Evolutionary conservation across 2,888 invertebrate genomes (phyloP).

Genomic region (Onchidella celtica): DNA sequence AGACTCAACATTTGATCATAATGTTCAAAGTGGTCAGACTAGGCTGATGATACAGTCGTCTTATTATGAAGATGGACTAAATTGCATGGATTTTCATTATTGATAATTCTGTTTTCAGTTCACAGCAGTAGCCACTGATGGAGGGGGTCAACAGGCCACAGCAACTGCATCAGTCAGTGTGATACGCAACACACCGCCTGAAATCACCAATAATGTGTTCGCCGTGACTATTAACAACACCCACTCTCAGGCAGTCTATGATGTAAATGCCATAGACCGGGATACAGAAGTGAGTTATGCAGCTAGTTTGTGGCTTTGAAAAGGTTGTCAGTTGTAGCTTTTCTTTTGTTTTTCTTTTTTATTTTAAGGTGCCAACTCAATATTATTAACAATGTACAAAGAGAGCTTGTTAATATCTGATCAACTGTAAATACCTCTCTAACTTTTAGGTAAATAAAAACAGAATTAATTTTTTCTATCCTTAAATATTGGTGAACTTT

Average conservation of each 20-base stretch:
- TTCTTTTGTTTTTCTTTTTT: too few relatives aligned
- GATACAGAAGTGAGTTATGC: conserved; percentile 39
- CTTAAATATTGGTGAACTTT: too few relatives aligned
- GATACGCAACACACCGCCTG: conserved; percentile 64
- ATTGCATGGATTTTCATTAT: neutral
- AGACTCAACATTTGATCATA: too few relatives aligned
- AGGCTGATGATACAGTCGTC: too few relatives aligned
- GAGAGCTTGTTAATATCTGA: too few relatives aligned
- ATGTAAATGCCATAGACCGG: neutral
- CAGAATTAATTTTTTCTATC: too few relatives aligned
- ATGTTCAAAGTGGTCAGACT: too few relatives aligned
- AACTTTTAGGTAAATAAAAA: too few relatives aligned
- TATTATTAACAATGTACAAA: too few relatives aligned
- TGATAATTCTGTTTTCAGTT: conserved; percentile 61
- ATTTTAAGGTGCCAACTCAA: too few relatives aligned
- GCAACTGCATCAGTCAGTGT: conserved; percentile 65
- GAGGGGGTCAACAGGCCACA: conserved; percentile 58
- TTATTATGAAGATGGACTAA: too few relatives aligned
- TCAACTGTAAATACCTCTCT: too few relatives aligned
- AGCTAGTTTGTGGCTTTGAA: neutral
- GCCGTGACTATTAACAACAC: conserved; percentile 26
- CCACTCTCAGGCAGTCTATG: neutral
- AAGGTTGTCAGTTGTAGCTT: neutral
- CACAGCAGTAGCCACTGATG: conserved; percentile 68
- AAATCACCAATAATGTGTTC: conserved; percentile 45